Evolutionary conservation across 2,797 vertebrate genomes (phyloP), one percentile per base, ranked within the genome.

Genomic region (Sparidentex hasta): DNA sequence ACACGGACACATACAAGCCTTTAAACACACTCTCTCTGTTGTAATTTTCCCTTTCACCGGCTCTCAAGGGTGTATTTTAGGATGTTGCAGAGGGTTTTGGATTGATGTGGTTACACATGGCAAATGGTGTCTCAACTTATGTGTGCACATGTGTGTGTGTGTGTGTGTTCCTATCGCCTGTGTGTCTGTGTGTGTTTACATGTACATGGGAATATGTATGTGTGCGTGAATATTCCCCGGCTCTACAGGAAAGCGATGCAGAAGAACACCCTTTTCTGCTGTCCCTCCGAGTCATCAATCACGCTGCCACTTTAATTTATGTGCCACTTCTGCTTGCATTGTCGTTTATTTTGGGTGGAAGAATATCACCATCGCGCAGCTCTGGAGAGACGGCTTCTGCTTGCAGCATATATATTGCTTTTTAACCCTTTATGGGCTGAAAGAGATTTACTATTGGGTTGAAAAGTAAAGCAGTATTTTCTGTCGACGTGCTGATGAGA

Each of bases 241-340:
- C 93, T 95, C 80, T 91, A 90, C 95, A 63, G 95, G 95, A 94
- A 96, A 96, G 90, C n/a, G 89, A 95, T 94, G 93, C 95, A 95
- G 38, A 38, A 38, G 38, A 96, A 96, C 87, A 88, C 90, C 94
- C 95, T 95, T 38, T 87, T 95, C 95, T 95, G 94, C 94, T 92
- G 94, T 95, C 96, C 92, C 92, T 93, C 81, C 86, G 86, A 91
- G 93, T 95, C 97, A 97, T 98, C 97, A 96, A 96, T 98, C 97
- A 98, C 93, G 11, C 95, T 97, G 97, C 96, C 96, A 96, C 95
- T 96, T 96, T 97, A 97, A 98, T 98, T 97, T 96, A 97, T 96
- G 96, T 95, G 95, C 95, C 96, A 96, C 97, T 97, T 97, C 96
- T 98, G 96, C 96, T 96, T 97, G 95, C 96, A 95, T 96, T 96